Conservation (phyloP, 2,113 vertebrate genomes). For the Melanerpes aurifrons region DNA sequence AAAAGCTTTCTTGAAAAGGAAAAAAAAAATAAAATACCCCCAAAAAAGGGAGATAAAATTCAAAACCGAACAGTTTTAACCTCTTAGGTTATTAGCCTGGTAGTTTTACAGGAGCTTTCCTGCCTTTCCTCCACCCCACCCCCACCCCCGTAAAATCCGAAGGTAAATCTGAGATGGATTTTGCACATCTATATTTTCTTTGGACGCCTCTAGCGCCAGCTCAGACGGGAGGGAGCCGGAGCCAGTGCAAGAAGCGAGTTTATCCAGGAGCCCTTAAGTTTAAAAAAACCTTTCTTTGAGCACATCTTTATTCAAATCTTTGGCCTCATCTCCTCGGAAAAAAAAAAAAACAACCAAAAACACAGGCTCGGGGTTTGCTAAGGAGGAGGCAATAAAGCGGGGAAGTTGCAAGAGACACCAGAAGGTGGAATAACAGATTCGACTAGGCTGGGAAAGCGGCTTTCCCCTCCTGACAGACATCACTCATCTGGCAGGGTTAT, state of each 20-base stretch:
- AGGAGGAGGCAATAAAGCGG: neutral
- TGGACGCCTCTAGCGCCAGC: neutral
- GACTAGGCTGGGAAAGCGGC: neutral
- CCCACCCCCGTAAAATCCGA: neutral
- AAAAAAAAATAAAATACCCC: no score
- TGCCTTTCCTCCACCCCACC: neutral
- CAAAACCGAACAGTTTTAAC: neutral
- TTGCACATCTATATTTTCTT: neutral
- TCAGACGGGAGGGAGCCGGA: neutral
- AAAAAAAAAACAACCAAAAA: neutral
- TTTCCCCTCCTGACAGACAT: constrained; percentile 9
- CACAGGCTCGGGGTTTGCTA: neutral
- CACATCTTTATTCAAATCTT: neutral
- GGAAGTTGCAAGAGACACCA: neutral
- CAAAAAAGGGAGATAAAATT: rapidly evolving
- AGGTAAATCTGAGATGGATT: neutral
- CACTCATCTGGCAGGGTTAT: neutral
- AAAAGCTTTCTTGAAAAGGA: neutral
- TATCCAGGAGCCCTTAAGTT: neutral
- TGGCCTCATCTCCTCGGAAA: neutral
- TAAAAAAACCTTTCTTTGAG: neutral
- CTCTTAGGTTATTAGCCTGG: neutral
- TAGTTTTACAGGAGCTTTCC: neutral
- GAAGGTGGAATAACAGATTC: neutral
- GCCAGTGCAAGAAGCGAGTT: neutral